phyloP scores from a whole-genome alignment of 2,888 invertebrate species.

The Caenorhabditis auriculariae region DNA sequence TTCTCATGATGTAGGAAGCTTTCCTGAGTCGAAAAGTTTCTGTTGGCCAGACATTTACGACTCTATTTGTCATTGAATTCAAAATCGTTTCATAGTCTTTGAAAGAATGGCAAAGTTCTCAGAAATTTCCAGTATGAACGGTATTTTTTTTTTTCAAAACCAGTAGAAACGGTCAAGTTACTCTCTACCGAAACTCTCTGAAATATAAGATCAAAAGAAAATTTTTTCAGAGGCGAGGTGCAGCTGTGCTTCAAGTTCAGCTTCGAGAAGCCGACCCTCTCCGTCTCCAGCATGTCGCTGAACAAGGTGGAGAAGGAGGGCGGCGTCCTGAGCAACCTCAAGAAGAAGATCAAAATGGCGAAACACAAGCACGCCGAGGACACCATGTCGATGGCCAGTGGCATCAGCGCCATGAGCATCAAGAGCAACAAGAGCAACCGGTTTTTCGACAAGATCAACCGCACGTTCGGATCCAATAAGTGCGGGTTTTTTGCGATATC shows the following conservation, averaged over 20 bases:
- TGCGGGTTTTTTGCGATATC: no score
- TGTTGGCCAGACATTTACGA: no score
- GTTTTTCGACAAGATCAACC: conserved; percentile 14
- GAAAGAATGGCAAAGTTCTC: no score
- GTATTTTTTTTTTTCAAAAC: neutral
- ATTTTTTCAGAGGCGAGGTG: conserved; percentile 33
- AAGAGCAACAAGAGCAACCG: conserved; percentile 12
- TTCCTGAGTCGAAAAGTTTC: no score
- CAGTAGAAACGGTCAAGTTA: neutral
- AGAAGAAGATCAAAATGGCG: conserved; percentile 41
- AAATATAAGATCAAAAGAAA: neutral
- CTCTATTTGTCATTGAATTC: no score
- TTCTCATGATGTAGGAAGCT: no score
- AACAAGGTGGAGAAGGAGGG: conserved; percentile 23
- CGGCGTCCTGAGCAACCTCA: conserved; percentile 33
- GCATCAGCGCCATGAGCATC: conserved; percentile 24
- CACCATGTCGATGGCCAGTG: conserved; percentile 38
- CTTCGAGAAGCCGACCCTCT: conserved; percentile 42
- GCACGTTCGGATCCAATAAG: conserved; percentile 2
- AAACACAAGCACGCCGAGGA: conserved; percentile 40
- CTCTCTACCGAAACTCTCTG: neutral
- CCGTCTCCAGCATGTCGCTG: conserved; percentile 36
- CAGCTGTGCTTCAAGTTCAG: conserved; percentile 47
- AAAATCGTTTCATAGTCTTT: no score
- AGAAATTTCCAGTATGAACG: neutral